A percentile compares a stretch with the other conserved stretches of the same genome.
Conservation (phyloP, 2,888 invertebrate genomes). For the Holacanthella duospinosa region DNA sequence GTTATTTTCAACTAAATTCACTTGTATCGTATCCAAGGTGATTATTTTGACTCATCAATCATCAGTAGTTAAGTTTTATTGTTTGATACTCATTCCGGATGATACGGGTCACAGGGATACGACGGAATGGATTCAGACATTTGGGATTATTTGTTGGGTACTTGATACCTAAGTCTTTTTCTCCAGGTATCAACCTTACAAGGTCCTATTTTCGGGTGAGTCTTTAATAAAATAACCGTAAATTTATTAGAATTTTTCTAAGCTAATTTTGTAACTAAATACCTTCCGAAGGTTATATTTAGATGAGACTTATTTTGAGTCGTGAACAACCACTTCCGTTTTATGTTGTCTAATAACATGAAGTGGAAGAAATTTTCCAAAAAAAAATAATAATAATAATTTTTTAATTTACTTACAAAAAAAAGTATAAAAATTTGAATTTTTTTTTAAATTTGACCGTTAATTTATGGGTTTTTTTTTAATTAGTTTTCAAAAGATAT, state of each 20-base stretch:
- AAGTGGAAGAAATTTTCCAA: too few relatives aligned
- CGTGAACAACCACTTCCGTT: too few relatives aligned
- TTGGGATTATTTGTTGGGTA: not conserved
- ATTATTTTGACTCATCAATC: not conserved
- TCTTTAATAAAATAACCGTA: too few relatives aligned
- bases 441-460: too few relatives aligned
- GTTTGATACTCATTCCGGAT: not conserved
- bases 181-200: not conserved
- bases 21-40: not conserved
- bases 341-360: too few relatives aligned
- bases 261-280: too few relatives aligned
- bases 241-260: too few relatives aligned
- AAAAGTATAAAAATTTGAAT: too few relatives aligned
- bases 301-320: too few relatives aligned
- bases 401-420: too few relatives aligned
- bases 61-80: not conserved
- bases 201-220: not conserved
- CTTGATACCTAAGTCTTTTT: not conserved
- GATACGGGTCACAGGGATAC: not conserved
- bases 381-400: too few relatives aligned
- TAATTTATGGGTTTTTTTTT: not conserved
- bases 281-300: not conserved
- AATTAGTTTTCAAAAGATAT: conserved; percentile 17
- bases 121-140: not conserved
- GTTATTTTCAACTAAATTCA: too few relatives aligned